A percentile compares a stretch with the other conserved stretches of the same genome.
phyloP scores from a whole-genome alignment of 1,140 invertebrate genomes.

The Hermatobates lingyangjiaoensis region DNA sequence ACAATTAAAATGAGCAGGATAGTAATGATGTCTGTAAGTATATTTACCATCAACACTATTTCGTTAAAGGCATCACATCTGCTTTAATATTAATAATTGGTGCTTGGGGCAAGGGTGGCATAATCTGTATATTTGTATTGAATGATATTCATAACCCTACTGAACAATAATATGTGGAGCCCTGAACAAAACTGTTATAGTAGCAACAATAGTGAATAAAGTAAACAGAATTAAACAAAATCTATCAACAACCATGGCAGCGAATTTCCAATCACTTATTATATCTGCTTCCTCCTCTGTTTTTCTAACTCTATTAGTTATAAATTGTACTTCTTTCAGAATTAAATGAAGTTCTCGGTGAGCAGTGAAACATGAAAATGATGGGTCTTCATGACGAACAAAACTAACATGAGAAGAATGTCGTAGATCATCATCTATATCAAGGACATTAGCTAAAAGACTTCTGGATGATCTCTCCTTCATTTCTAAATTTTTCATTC shows the following conservation, averaged over 20 bases:
- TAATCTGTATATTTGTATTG: too few relatives aligned
- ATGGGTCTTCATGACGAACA: slow-evolving; percentile 21
- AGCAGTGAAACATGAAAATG: slow-evolving; percentile 15
- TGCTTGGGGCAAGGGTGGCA: too few relatives aligned
- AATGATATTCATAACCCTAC: too few relatives aligned
- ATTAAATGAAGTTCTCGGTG: slow-evolving; percentile 61
- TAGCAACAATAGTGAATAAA: slow-evolving; percentile 87
- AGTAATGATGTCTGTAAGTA: too few relatives aligned
- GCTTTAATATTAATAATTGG: too few relatives aligned
- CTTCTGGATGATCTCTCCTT: slow-evolving; percentile 84
- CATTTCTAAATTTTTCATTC: slow-evolving; percentile 76
- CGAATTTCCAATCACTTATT: slow-evolving; percentile 97
- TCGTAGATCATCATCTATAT: slow-evolving; percentile 86
- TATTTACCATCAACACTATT: too few relatives aligned
- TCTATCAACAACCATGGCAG: slow-evolving; percentile 96
- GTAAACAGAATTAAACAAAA: slow-evolving; percentile 94
- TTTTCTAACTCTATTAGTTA: slow-evolving; percentile 75
- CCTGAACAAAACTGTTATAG: slow-evolving; percentile 76
- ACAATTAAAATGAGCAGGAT: too few relatives aligned
- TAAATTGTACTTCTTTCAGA: slow-evolving; percentile 81
- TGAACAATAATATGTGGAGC: slow-evolving; percentile 91
- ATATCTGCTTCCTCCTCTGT: slow-evolving; percentile 77
- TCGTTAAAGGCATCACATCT: too few relatives aligned
- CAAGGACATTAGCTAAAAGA: slow-evolving; percentile 78
- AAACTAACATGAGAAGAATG: slow-evolving; percentile 30